These are phyloP conservation scores for Andricus grossulariae DNA, from an alignment of 1,140 invertebrate genomes.

Conservation along the genomic window DNA sequence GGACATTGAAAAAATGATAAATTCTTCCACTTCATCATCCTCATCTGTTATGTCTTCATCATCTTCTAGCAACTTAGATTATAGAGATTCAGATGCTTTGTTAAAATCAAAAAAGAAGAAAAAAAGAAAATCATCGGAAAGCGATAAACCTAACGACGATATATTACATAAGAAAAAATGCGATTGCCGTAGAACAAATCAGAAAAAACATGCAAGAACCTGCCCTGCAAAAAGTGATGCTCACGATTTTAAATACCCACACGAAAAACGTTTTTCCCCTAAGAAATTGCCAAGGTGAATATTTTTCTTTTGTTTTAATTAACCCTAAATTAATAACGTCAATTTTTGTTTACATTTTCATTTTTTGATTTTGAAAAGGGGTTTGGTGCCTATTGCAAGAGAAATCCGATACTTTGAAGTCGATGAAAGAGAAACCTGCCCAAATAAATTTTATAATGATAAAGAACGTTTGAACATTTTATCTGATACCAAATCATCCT, in stretches of 20 bases:
- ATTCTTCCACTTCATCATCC: not conserved
- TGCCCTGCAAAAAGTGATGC: not conserved
- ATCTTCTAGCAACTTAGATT: not conserved
- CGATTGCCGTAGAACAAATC: slow-evolving; percentile 41
- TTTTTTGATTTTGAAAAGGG: slow-evolving; percentile 33
- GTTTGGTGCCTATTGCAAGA: slow-evolving; percentile 43
- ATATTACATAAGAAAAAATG: slow-evolving; percentile 40
- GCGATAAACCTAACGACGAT: not conserved
- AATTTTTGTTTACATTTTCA: not conserved
- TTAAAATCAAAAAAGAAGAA: too few relatives aligned
- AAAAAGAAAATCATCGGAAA: not conserved
- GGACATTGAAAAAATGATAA: not conserved
- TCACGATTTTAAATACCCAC: slow-evolving; percentile 1
- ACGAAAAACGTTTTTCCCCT: slow-evolving; percentile 42
- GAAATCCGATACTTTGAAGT: slow-evolving; percentile 55
- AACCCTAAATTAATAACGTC: not conserved
- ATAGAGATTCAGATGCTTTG: slow-evolving; percentile 17
- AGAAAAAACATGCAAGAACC: not conserved
- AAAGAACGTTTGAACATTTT: slow-evolving; percentile 42
- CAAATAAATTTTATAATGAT: slow-evolving; percentile 21
- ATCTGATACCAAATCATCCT: slow-evolving; percentile 36
- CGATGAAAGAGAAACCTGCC: slow-evolving; percentile 49
- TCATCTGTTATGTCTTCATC: not conserved
- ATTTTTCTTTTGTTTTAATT: not conserved
- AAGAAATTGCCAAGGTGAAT: slow-evolving; percentile 52